Evolutionary conservation across 1,140 invertebrate genomes (phyloP).

Genomic region (Anthonomus grandis): DNA sequence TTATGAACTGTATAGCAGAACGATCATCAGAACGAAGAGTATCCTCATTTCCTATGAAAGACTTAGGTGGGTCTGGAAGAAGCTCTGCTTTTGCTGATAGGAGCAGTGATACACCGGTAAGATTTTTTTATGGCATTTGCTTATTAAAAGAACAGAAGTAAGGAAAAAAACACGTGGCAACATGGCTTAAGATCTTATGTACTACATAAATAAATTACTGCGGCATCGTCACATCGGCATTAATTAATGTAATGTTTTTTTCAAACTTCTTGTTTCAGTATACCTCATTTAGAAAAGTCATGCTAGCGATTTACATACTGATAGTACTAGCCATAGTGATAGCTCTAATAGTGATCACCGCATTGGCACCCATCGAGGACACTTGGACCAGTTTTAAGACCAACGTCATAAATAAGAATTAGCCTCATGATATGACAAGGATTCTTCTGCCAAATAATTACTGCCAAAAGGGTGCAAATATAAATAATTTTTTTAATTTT

Average conservation of each 20-base stretch:
- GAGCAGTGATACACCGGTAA: constrained; percentile 72
- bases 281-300: constrained; percentile 65
- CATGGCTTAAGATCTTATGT: too few relatives aligned
- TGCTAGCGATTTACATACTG: constrained; percentile 71
- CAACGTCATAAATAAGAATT: constrained; percentile 15
- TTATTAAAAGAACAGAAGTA: too few relatives aligned
- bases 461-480: too few relatives aligned
- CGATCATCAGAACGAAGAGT: constrained; percentile 66
- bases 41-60: constrained; percentile 80
- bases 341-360: constrained; percentile 67
- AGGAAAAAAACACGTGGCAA: too few relatives aligned
- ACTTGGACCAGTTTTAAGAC: constrained; percentile 39
- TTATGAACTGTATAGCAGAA: constrained; percentile 70
- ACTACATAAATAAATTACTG: constrained; percentile 25
- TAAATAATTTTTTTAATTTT: too few relatives aligned
- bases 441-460: too few relatives aligned
- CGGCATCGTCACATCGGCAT: too few relatives aligned
- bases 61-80: constrained; percentile 64
- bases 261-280: constrained; percentile 54
- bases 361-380: constrained; percentile 70
- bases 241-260: too few relatives aligned
- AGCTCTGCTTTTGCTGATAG: constrained; percentile 60
- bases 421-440: too few relatives aligned
- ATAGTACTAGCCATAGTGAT: constrained; percentile 61
- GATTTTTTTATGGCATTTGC: constrained; percentile 21